Conservation (phyloP, 2,888 invertebrate genomes). For the Itoplectis maculator region DNA sequence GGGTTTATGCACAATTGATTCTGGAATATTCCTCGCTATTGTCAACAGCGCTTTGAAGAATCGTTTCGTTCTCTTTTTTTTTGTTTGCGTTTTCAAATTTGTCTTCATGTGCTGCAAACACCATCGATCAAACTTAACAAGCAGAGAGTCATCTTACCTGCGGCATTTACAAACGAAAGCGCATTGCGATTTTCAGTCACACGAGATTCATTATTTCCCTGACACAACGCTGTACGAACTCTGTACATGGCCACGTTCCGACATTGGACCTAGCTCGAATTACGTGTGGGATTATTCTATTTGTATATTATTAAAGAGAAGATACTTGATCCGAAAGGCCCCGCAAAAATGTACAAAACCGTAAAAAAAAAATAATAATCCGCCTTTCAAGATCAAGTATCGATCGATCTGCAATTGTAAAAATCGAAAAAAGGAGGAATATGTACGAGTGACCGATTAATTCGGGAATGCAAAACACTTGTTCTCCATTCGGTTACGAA, state of each 20-base stretch:
- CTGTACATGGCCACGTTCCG: conserved; percentile 42
- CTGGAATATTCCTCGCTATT: conserved; percentile 27
- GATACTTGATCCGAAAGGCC: conserved; percentile 33
- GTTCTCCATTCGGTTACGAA: conserved; percentile 68
- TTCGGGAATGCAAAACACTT: conserved; percentile 54
- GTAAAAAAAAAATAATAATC: conserved; percentile 27
- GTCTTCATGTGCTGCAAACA: conserved; percentile 14
- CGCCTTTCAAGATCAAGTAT: conserved; percentile 33
- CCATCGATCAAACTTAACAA: conserved; percentile 22
- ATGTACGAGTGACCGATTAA: conserved; percentile 38
- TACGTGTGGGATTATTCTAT: conserved; percentile 38
- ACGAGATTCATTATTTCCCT: neutral
- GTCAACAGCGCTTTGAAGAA: conserved; percentile 33
- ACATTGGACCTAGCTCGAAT: conserved; percentile 46
- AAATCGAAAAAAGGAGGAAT: conserved; percentile 17
- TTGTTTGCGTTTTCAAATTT: conserved; percentile 15
- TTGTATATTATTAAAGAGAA: conserved; percentile 25
- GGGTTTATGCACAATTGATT: conserved; percentile 44
- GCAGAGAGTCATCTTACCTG: conserved; percentile 44
- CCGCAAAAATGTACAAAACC: conserved; percentile 48
- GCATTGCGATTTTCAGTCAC: conserved; percentile 1
- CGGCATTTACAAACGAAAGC: conserved; percentile 44
- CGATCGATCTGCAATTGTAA: conserved; percentile 28
- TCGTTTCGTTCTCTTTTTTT: conserved; percentile 4
- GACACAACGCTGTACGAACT: conserved; percentile 5